phyloP scores from a whole-genome alignment of 1,140 invertebrate species.

The Thaumatotibia leucotreta region DNA sequence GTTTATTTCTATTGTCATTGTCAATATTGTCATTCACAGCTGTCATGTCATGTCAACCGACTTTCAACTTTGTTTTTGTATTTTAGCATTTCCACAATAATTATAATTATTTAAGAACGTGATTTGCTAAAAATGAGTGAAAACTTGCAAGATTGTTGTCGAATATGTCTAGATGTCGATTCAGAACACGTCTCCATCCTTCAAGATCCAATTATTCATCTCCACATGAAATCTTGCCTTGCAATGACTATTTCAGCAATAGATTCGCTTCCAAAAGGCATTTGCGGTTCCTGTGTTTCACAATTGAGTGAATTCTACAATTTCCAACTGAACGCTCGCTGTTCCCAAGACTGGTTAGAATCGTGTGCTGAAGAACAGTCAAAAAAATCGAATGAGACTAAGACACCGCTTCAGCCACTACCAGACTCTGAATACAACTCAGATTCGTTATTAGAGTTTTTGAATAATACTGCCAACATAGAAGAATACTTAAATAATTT shows the following conservation, averaged over 20 bases:
- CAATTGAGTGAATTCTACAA: constrained; percentile 64
- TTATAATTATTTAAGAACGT: not conserved
- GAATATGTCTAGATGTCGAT: constrained; percentile 58
- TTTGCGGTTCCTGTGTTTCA: constrained; percentile 52
- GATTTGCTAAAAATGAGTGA: constrained; percentile 38
- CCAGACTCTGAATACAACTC: constrained; percentile 70
- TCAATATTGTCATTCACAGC: no score
- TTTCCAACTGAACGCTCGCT: constrained; percentile 63
- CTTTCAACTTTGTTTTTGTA: not conserved
- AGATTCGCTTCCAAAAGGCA: constrained; percentile 53
- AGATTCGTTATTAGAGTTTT: constrained; percentile 64
- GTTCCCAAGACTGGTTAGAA: constrained; percentile 67
- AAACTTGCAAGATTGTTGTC: constrained; percentile 47
- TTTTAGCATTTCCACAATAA: constrained; percentile 19
- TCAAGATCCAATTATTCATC: constrained; percentile 45
- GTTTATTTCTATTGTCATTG: not conserved
- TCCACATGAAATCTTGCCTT: constrained; percentile 63
- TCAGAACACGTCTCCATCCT: constrained; percentile 53
- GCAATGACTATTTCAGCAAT: constrained; percentile 36
- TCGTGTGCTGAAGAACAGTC: constrained; percentile 45
- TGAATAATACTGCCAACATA: constrained; percentile 68
- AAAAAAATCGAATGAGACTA: constrained; percentile 48
- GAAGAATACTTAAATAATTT: constrained; percentile 68
- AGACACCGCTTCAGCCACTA: constrained; percentile 53
- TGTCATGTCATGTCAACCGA: constrained; percentile 10